Evolutionary conservation across 2,797 vertebrate genomes (phyloP).

Genomic region (Falco peregrinus): DNA sequence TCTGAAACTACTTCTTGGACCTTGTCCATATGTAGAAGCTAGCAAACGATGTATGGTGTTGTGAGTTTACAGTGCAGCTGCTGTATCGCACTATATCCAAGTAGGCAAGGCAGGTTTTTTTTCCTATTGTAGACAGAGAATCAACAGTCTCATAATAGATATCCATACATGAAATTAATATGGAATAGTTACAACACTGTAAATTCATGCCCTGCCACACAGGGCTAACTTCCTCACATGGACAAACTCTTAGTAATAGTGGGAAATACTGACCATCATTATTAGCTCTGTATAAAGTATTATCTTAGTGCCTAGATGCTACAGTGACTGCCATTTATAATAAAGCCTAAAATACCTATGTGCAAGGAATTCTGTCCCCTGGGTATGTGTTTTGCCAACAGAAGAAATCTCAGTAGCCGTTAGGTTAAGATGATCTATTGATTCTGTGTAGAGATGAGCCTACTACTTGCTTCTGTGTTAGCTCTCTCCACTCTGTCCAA

Average conservation of each 20-base stretch:
- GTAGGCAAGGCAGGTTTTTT: neutral
- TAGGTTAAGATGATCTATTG: neutral
- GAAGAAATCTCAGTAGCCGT: neutral
- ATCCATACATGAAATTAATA: neutral
- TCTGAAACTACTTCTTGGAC: neutral
- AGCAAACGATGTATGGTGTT: neutral
- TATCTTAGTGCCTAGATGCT: constrained; percentile 64
- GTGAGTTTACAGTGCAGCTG: neutral
- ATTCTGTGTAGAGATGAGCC: neutral
- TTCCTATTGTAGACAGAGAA: neutral
- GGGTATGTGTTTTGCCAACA: neutral
- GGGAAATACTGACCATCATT: constrained; percentile 3
- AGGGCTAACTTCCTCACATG: neutral
- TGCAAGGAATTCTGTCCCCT: neutral
- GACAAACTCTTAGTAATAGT: neutral
- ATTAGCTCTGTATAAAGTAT: constrained; percentile 22
- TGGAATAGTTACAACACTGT: neutral
- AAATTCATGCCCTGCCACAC: neutral
- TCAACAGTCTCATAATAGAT: neutral
- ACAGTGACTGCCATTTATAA: constrained; percentile 61
- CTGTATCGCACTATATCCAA: neutral
- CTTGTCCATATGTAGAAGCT: constrained; percentile 14
- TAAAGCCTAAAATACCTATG: neutral
- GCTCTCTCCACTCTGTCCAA: neutral
- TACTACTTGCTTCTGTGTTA: constrained; percentile 1